Evolutionary conservation across 2,888 invertebrate genomes (phyloP).

Genomic region (Pristionchus entomophagus): DNA sequence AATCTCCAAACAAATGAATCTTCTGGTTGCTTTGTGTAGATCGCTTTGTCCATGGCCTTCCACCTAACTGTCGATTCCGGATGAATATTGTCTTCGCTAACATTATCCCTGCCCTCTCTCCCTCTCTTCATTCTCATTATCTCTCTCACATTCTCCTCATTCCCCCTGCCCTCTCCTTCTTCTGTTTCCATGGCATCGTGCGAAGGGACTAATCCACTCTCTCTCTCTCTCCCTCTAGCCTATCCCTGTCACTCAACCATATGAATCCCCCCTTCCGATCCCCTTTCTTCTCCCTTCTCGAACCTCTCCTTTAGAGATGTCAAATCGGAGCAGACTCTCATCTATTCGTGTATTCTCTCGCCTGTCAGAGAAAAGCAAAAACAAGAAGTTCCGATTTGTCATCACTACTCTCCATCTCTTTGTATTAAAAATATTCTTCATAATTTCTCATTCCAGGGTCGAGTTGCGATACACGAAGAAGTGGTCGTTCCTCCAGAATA

Average conservation of each 20-base stretch:
- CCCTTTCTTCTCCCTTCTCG: neutral
- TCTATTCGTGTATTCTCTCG: neutral
- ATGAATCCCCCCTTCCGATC: neutral
- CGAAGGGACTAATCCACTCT: neutral
- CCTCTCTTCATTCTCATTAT: neutral
- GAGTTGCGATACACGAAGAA: conserved; percentile 6
- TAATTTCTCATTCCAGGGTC: conserved; percentile 16
- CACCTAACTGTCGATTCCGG: too few relatives aligned
- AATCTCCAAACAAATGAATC: neutral
- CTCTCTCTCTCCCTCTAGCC: neutral
- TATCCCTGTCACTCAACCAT: conserved; percentile 12
- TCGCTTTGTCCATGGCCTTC: neutral
- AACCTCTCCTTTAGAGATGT: neutral
- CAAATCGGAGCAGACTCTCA: neutral
- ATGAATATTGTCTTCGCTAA: too few relatives aligned
- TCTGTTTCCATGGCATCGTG: neutral
- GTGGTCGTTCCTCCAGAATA: conserved; percentile 47
- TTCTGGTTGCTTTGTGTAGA: neutral
- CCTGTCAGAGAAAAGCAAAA: neutral
- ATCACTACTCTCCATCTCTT: neutral
- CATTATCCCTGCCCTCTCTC: too few relatives aligned
- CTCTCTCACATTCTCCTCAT: neutral
- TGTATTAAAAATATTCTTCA: too few relatives aligned
- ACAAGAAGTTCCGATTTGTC: neutral
- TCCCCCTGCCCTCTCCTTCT: neutral